Evolutionary conservation across 2,888 invertebrate species (phyloP), one percentile per base, ranked within the genome.

Genomic region (Oeneis ivallda): DNA sequence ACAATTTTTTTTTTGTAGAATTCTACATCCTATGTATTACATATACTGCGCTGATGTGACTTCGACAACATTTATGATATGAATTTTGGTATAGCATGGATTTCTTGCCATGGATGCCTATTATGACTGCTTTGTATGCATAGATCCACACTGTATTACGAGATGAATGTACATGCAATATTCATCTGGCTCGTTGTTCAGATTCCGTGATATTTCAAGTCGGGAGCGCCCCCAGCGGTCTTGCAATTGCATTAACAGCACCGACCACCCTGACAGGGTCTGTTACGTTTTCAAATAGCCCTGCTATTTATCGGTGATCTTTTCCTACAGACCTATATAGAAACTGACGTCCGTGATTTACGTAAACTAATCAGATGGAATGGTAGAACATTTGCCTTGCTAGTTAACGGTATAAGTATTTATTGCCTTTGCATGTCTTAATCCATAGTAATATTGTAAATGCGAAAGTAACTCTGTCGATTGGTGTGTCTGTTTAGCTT

Each of bases 161-260:
- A 69, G 57, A 65, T 65, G 69, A 69, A 68, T 67, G 62, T 63
- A 60, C 65, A 71, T 68, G 61, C 58, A 67, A 68, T 78, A 83
- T 84, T 81, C 79, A 83, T 78, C 79, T 81, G 70, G 76, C 77
- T 75, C 80, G 79, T 78, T 62, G 70, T 78, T 78, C 72, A 83
- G 78, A 82, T 82, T 83, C 85, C 79, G 81, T 82, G 86, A 85
- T 86, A 86, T 86, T 84, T 83, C 80, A 83, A 84, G 85, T 84
- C 86, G 81, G 83, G 84, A 84, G 84, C 81, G 87, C 86, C 85
- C 69, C 78, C 77, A 81, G 86, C 86, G 73, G 71, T 78, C 76
- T 82, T 82, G 82, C 81, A 83, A 26, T 86, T 86, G 77, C 83
- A 84, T 86, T 85, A 85, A 79, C 77, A 70, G 66, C 70, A 69